These are phyloP conservation scores for Cololabis saira DNA, from an alignment of 2,113 vertebrate genomes.

Conservation along the genomic window DNA sequence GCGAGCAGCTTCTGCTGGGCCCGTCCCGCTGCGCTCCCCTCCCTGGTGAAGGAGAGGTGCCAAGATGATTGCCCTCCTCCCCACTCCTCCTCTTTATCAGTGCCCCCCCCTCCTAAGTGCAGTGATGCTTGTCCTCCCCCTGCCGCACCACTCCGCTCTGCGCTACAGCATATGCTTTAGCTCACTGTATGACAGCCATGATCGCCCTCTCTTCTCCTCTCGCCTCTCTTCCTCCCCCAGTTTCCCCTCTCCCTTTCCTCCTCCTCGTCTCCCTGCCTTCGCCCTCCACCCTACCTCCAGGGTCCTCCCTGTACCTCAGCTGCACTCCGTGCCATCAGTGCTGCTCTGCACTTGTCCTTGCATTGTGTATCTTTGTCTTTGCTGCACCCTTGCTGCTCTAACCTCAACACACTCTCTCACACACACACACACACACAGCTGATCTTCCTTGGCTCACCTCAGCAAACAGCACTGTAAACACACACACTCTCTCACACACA, in stretches of 20 bases:
- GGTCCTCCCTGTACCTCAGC: slow-evolving; percentile 65
- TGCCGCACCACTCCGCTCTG: slow-evolving; percentile 75
- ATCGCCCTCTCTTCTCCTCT: slow-evolving; percentile 56
- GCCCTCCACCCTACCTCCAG: slow-evolving; percentile 67
- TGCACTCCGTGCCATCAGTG: slow-evolving; percentile 65
- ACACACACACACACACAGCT: slow-evolving; percentile 64
- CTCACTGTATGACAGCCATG: slow-evolving; percentile 76
- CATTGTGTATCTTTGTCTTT: slow-evolving; percentile 69
- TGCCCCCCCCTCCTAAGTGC: slow-evolving; percentile 59
- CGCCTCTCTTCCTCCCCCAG: slow-evolving; percentile 10
- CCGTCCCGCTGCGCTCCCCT: slow-evolving; percentile 55
- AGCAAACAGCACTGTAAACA: slow-evolving; percentile 47
- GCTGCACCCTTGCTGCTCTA: slow-evolving; percentile 59
- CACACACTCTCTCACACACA: slow-evolving; percentile 36
- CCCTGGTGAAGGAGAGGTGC: slow-evolving; percentile 64
- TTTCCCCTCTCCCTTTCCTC: slow-evolving; percentile 21
- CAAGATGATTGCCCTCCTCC: slow-evolving; percentile 62
- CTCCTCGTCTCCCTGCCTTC: slow-evolving; percentile 31
- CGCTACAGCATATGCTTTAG: slow-evolving; percentile 77
- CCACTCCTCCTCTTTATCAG: slow-evolving; percentile 48
- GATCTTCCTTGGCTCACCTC: slow-evolving; percentile 65
- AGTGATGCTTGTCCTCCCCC: slow-evolving; percentile 73
- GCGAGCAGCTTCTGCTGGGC: slow-evolving; percentile 52
- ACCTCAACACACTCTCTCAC: slow-evolving; percentile 65
- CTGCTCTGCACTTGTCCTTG: slow-evolving; percentile 60